Conservation (phyloP, 2,888 invertebrate species). For the Oasisia sp. region DNA sequence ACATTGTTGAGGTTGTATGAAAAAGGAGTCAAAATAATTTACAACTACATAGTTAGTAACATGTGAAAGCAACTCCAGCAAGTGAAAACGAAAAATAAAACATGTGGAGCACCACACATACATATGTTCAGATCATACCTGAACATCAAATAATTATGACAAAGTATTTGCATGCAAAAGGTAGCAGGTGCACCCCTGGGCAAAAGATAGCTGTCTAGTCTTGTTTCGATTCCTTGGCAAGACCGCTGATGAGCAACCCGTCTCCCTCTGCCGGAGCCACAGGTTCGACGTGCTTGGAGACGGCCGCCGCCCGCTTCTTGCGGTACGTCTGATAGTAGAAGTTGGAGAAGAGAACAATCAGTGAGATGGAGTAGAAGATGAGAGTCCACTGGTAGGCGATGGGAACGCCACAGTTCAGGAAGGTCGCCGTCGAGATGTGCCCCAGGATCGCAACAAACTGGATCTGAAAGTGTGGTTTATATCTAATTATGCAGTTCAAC, state of each 20-base stretch:
- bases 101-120: not conserved
- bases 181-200: not conserved
- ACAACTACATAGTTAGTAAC: too few relatives aligned
- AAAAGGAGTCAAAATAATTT: too few relatives aligned
- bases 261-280: not conserved
- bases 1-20: too few relatives aligned
- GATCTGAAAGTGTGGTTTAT: conserved; percentile 46
- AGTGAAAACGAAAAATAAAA: not conserved
- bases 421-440: conserved; percentile 46
- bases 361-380: conserved; percentile 53
- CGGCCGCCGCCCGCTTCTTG: not conserved
- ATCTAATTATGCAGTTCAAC: not conserved
- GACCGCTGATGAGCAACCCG: not conserved
- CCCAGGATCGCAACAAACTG: conserved; percentile 63
- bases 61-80: too few relatives aligned
- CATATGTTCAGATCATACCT: not conserved
- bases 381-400: conserved; percentile 51
- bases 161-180: not conserved
- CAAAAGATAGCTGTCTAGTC: not conserved
- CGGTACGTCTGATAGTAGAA: conserved; percentile 61
- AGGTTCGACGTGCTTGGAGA: not conserved
- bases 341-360: conserved; percentile 60
- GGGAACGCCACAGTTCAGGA: conserved; percentile 52
- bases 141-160: not conserved
- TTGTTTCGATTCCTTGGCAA: not conserved